These are phyloP conservation scores for Drosophila kurseongensis DNA, from an alignment of 1,140 invertebrate species.

Conservation along the genomic window DNA sequence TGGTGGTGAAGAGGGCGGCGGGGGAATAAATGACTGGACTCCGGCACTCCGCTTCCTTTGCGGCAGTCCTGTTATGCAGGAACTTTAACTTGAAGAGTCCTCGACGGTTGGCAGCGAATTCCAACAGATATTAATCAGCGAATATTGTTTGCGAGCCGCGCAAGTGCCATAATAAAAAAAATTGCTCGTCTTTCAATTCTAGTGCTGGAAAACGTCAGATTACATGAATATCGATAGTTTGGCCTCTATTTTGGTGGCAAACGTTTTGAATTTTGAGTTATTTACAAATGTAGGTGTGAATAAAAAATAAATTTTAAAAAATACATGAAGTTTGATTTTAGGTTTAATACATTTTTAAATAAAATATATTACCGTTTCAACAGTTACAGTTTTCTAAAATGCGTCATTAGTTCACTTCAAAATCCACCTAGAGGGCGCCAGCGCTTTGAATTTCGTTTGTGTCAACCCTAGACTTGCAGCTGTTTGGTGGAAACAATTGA, in stretches of 20 bases:
- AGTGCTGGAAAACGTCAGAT: conserved; percentile 44
- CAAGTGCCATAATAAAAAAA: conserved; percentile 66
- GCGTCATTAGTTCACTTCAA: background rate
- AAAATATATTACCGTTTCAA: background rate
- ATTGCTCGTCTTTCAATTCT: conserved; percentile 13
- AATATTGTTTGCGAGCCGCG: conserved; percentile 15
- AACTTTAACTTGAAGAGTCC: background rate
- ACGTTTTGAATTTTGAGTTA: conserved; percentile 42
- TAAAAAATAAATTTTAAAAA: background rate
- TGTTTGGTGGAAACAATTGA: conserved; percentile 9
- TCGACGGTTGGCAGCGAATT: conserved; percentile 4
- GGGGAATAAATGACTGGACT: background rate
- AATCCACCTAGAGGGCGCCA: background rate
- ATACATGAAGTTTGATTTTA: background rate
- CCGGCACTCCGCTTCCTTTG: conserved; percentile 6
- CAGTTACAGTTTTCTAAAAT: background rate
- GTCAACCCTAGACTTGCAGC: conserved; percentile 9
- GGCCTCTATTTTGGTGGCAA: conserved; percentile 13
- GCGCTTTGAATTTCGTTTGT: too few relatives aligned
- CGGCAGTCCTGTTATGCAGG: background rate
- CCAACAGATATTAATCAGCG: conserved; percentile 2
- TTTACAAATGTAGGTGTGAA: background rate
- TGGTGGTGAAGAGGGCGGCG: background rate
- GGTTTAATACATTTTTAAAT: background rate
- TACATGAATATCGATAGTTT: conserved; percentile 24